Evolutionary conservation across 2,888 invertebrate species (phyloP), one percentile per base, ranked within the genome.

Genomic region (Pachymerium ferrugineum): DNA sequence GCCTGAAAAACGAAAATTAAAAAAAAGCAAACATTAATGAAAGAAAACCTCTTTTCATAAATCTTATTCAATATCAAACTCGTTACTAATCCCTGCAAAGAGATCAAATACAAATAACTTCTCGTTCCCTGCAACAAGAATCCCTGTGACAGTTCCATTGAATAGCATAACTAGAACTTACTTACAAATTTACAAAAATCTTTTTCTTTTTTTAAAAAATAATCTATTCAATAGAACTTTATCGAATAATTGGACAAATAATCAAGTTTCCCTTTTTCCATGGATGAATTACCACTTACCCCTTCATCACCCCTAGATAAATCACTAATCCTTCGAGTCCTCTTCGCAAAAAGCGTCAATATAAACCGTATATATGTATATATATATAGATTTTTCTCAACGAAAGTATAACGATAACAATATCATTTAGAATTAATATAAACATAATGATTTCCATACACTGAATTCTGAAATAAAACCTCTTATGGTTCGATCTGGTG

Each of bases 341-440:
- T 62, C 62, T 62, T 62, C 62, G 28, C n/a, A 62, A 28, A 62
- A 62, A 62, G 28, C 62, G 28, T 62, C 62, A 62, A 62, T 62
- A 62, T 28, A 62, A 62, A 28, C n/a, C n/a, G n/a, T n/a, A n/a
- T n/a, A n/a, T n/a, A n/a, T n/a, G n/a, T n/a, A n/a, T n/a, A n/a
- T n/a, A n/a, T n/a, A n/a, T n/a, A n/a, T n/a, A n/a, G n/a, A n/a
- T 28, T 62, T 62, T 62, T 62, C 62, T 62, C 62, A 62, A 62
- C 62, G 62, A 14, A 62, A 62, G 62, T 62, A 62, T 62, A 62
- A 62, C 62, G n/a, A n/a, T n/a, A 62, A 62, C 62, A 62, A 62
- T 62, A 62, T 62, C 62, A 62, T 62, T 62, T 62, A 62, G 62
- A 22, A 62, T 62, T 62, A 62, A 62, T 62, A 62, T 62, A 62